Evolutionary conservation across 2,888 invertebrate species (phyloP).

Genomic region (Nephrotoma flavescens): DNA sequence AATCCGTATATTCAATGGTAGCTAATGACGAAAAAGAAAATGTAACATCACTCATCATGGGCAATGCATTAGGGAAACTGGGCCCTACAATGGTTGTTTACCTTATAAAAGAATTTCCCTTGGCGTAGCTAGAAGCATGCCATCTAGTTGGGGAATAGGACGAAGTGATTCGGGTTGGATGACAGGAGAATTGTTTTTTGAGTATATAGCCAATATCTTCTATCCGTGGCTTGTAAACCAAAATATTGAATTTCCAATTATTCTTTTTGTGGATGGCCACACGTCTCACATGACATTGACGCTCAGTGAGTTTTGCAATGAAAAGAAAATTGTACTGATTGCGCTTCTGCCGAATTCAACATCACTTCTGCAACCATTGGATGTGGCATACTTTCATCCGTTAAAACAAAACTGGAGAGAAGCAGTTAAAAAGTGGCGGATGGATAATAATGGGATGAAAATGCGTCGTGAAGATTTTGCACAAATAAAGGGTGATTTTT

Average conservation of each 20-base stretch:
- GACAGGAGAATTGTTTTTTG: constrained; percentile 24
- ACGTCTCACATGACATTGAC: constrained; percentile 24
- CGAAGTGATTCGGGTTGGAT: no score
- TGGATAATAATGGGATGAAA: constrained; percentile 3
- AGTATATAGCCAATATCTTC: constrained; percentile 26
- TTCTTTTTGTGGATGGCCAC: constrained; percentile 28
- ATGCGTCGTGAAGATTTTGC: background rate
- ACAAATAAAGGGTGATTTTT: no score
- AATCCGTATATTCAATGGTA: background rate
- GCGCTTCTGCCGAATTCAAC: constrained; percentile 13
- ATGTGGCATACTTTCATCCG: constrained; percentile 24
- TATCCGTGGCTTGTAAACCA: constrained; percentile 23
- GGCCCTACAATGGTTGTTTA: background rate
- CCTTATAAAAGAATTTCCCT: background rate
- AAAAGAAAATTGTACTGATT: constrained; percentile 22
- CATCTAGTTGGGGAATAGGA: constrained; percentile 22
- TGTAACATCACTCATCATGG: background rate
- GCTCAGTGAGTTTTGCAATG: constrained; percentile 24
- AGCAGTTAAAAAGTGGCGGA: constrained; percentile 16
- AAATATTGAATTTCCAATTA: constrained; percentile 21
- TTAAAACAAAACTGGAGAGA: constrained; percentile 21
- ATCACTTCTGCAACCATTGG: constrained; percentile 26
- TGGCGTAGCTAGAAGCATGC: background rate
- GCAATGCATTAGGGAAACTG: background rate
- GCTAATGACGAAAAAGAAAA: constrained; percentile 1